Evolutionary conservation across 2,888 invertebrate genomes (phyloP).

Genomic region (Habrosyne pyritoides): DNA sequence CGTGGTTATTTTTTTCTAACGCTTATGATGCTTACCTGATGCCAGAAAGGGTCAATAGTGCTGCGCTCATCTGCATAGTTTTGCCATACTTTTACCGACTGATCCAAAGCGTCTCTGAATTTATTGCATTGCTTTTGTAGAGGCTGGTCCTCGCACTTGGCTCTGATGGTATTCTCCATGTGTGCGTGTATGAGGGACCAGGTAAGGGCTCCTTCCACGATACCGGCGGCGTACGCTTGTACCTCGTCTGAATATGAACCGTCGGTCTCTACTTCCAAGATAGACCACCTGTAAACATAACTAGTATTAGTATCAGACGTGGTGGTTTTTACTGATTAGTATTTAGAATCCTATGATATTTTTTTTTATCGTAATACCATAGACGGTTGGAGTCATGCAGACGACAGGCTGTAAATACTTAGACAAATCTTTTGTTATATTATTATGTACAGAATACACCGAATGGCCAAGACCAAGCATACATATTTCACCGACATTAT

Average conservation of each 20-base stretch:
- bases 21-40: constrained; percentile 85
- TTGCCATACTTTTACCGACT: constrained; percentile 85
- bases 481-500: too few species aligned
- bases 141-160: constrained; percentile 76
- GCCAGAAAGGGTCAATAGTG: constrained; percentile 89
- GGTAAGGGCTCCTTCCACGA: constrained; percentile 92
- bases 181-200: constrained; percentile 91
- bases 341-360: too few species aligned
- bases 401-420: too few species aligned
- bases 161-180: constrained; percentile 87
- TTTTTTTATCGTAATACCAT: too few species aligned
- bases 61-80: constrained; percentile 78
- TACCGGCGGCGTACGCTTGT: constrained; percentile 94
- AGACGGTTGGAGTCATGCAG: too few species aligned
- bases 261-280: constrained; percentile 91
- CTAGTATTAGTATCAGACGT: too few species aligned
- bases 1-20: background rate
- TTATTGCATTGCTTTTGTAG: constrained; percentile 85
- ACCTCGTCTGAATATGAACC: constrained; percentile 88
- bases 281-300: constrained; percentile 87
- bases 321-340: too few species aligned
- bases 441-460: too few species aligned
- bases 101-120: constrained; percentile 85
- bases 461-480: too few species aligned
- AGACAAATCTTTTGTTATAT: too few species aligned